Base-by-base conservation (phyloP, 2,888 invertebrate species). In the Ornithoptera alexandrae region DNA sequence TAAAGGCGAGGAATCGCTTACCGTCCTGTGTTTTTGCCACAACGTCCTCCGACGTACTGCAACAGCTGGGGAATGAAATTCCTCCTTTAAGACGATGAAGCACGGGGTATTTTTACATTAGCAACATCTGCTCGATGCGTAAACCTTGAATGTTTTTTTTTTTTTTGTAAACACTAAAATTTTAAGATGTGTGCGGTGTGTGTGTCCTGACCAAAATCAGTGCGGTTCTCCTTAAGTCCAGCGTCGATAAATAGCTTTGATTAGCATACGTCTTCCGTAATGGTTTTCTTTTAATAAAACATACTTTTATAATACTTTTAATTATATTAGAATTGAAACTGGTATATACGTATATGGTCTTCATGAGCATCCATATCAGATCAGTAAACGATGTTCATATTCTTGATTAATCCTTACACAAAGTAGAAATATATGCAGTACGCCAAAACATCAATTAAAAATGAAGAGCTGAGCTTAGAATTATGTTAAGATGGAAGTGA, bases 1-100 rank as follows among this genome's bases (percentile, higher is more conserved):
- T 60, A 56, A 20, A 39, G 67, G 53, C 39, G 56, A 22, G 56
- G 61, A 53, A 67, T 62, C 30, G 62, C 22, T 61, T 42, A 62
- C 22, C 17, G 62, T 24, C 24, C 17, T 18, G 6, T 5, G 50
- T 63, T 46, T 63, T 63, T 50, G 50, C 63, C 30, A 7, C 24
- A 50, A 10, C 7, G 2, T 7, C 30, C 36, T 2, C 60, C 24
- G 17, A 63, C 46, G 18, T n/a, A 18, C 42, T 53, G 4, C 22
- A 22, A 24, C 7, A 50, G 62, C 22, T 24, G 6, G n/a, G 46
- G n/a, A 42, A 50, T 20, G 24, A 17, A 46, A 62, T 42, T 4
- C 22, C 62, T 53, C 5, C 30, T 8, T 46, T 63, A 22, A 30
- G n/a, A 60, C 60, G 15, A 3, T 60, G 36, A 60, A 24, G 30